Evolutionary conservation across 2,113 vertebrate species (phyloP), one percentile per base, ranked within the genome.

Genomic region (Hirundichthys speculiger): DNA sequence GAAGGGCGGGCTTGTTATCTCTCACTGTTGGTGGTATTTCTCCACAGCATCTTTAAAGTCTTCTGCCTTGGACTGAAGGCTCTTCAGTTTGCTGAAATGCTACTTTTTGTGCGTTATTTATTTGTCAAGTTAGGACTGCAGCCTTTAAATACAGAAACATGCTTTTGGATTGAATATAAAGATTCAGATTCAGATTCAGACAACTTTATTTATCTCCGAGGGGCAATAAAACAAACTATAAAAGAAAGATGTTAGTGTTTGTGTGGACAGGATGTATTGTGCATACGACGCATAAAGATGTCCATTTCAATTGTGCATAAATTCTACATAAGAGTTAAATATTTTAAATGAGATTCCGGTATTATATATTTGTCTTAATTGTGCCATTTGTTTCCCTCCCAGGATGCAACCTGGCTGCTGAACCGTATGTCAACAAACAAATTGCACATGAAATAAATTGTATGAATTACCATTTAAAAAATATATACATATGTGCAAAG

Each of bases 361-460:
- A 40, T 30, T 27, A 15, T 1, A n/a, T n/a, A n/a, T n/a, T n/a
- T n/a, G n/a, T n/a, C 30, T 34, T n/a, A 18, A 5, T 12, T 13
- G 5, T 52, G 6, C 10, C 10, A 1, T 13, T 13, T 7, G 2
- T n/a, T 30, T 5, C 3, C 15, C 12, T 39, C 9, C 25, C 25
- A 9, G 6, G 20, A 14, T 54, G 30, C 6, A 34, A 10, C 4
- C 11, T 5, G 30, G 30, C 30, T 34, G 30, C 6, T 34, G 30
- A 34, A 9, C 6, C 30, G 6, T 47, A 21, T 55, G 63, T 66
- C 64, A 81, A 86, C 65, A 84, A 76, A 80, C 55, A 13, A 42
- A 27, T 52, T 41, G 24, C 30, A 48, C 0, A 21, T 3, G 1
- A 45, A 27, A 41, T 18, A 18, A 14, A 34, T 10, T 34, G 11